Percentiles rank a stretch among this genome's conserved stretches.
Conservation (phyloP, 2,797 vertebrate species). For the Bovichtus variegatus region DNA sequence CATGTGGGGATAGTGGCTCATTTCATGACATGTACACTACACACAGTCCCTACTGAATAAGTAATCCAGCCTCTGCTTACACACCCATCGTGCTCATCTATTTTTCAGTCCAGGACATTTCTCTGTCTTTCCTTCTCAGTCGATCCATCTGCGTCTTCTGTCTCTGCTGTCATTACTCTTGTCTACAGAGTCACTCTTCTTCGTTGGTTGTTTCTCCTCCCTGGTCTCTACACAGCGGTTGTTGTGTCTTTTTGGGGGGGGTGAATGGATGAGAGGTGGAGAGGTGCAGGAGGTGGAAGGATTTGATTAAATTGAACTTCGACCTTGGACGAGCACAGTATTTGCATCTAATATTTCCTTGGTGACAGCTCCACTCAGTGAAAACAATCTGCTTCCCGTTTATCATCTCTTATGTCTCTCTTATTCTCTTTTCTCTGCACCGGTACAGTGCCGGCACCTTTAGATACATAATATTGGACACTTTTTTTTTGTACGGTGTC, state of each 20-base stretch:
- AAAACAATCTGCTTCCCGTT: constrained; percentile 34
- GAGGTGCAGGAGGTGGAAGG: constrained; percentile 26
- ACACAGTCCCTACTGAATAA: constrained; percentile 79
- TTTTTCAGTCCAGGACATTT: constrained; percentile 80
- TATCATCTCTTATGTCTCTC: constrained; percentile 20
- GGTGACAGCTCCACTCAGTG: constrained; percentile 28
- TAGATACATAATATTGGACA: constrained; percentile 21
- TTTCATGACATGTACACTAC: constrained; percentile 75
- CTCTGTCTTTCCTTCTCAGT: constrained; percentile 45
- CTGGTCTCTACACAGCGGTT: constrained; percentile 39
- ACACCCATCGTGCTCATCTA: constrained; percentile 80
- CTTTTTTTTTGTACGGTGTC: constrained; percentile 50
- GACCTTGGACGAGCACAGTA: constrained; percentile 39
- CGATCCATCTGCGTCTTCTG: constrained; percentile 11
- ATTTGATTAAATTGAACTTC: constrained; percentile 36
- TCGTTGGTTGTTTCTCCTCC: constrained; percentile 39
- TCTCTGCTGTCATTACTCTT: constrained; percentile 30
- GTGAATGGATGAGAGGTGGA: constrained; percentile 8
- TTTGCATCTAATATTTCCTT: constrained; percentile 40
- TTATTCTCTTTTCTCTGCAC: constrained; percentile 38
- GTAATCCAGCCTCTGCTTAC: constrained; percentile 73
- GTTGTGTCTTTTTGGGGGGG: constrained; percentile 19
- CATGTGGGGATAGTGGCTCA: constrained; percentile 61
- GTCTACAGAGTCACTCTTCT: constrained; percentile 44
- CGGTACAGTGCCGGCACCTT: constrained; percentile 19